Conservation (phyloP, 2,888 invertebrate species). For the Dascillus cervinus region DNA sequence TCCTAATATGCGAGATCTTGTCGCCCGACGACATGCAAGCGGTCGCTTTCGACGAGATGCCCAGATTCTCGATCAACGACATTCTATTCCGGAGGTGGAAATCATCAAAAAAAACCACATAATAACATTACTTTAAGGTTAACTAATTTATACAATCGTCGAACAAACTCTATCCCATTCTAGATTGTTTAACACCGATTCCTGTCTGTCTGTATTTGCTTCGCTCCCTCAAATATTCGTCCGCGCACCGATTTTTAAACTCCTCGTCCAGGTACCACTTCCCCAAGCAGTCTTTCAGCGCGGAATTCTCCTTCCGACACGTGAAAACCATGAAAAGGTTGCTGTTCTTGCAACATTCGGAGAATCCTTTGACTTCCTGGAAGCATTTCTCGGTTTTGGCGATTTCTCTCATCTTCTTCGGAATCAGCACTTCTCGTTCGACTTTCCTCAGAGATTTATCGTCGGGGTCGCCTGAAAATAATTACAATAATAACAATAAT, state of each 20-base stretch:
- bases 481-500: conserved; percentile 6
- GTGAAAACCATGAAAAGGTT: conserved; percentile 63
- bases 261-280: conserved; percentile 71
- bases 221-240: conserved; percentile 74
- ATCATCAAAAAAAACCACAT: conserved; percentile 35
- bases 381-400: conserved; percentile 73
- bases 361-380: conserved; percentile 62
- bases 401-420: conserved; percentile 79
- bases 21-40: conserved; percentile 40
- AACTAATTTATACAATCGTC: too few relatives aligned
- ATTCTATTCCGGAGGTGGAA: conserved; percentile 57
- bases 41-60: conserved; percentile 46
- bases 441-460: conserved; percentile 78
- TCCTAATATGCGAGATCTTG: conserved; percentile 58
- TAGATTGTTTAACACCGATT: too few relatives aligned
- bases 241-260: conserved; percentile 64
- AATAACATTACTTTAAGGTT: too few relatives aligned
- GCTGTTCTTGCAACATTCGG: conserved; percentile 56
- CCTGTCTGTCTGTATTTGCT: conserved; percentile 78
- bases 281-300: conserved; percentile 61
- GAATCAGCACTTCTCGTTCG: conserved; percentile 81
- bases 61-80: conserved; percentile 55
- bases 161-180: too few relatives aligned
- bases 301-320: conserved; percentile 65
- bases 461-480: conserved; percentile 69